Base-by-base conservation (phyloP, 2,113 vertebrate species). In the Orientallactaga bullata region DNA sequence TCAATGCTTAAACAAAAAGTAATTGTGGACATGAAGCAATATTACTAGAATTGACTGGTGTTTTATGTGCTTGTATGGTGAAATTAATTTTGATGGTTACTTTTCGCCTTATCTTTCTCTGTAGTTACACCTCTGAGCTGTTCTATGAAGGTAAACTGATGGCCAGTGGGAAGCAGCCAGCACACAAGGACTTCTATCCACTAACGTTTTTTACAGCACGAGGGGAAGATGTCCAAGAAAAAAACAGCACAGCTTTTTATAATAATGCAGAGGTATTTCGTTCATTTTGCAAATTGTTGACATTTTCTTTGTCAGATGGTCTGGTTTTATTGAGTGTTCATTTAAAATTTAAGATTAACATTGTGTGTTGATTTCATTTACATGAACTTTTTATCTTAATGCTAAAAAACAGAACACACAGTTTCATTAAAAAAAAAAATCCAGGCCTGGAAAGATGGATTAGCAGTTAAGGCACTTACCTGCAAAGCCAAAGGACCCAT, bases 191-290 rank as follows among this genome's bases (percentile, higher is more conserved):
- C 97, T 99, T 99, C 98, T 99, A 99, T 96, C 99, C 99, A 37
- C 98, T 99, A 84, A 99, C 99, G 87, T 99, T 99, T 98, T 99
- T 99, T 98, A 99, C 99, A 89, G 99, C 99, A 82, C 98, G 99
- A 94, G 99, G 99, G 95, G 99, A 99, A 98, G 99, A 99, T 93
- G 99, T 99, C 12, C 99, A 99, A 97, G 99, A 99, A 97, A 99
- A 99, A 98, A 99, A 99, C 11, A 99, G 99, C 98, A 99, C 99
- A 71, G 99, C 99, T 88, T 99, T 99, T 98, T 99, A 99, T 98
- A 99, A 99, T 97, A 99, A 99, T 55, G 99, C 99, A 85, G 99
- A 99, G 99, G 99, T 99, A 98, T 65, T 93, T 93, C 23, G 69
- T 85, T 82, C 18, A 85, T 78, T 92, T 97, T 96, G 71, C 24